Base-by-base conservation (phyloP, 2,888 invertebrate species). In the Lepidocyrtoides sp. region DNA sequence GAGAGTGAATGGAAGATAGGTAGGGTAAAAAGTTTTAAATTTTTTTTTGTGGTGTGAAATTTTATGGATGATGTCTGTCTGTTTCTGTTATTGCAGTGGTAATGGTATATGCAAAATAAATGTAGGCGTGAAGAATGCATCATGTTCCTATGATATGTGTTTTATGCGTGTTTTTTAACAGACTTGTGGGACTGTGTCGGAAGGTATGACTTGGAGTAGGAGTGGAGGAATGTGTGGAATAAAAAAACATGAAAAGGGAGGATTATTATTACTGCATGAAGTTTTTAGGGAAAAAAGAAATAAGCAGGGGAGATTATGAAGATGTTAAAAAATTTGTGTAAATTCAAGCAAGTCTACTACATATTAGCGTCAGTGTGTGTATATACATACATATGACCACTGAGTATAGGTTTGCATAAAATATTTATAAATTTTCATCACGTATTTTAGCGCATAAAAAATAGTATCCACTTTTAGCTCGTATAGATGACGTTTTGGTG, bases 221-320 rank as follows among this genome's bases (percentile, higher is more conserved):
- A 63, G 44, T 60, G 63, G 20, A 41, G 29, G 17, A 63, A 63
- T 32, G 14, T 32, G n/a, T 66, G 29, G 20, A 66, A 79, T 66
- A 41, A 60, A 36, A 36, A 7, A 54, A 77, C 54, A 77, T 26
- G 86, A 77, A 41, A 87, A 63, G n/a, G 77, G 83, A 29, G 48
- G 77, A 77, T 51, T 51, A 77, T 51, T 77, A 77, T 77, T n/a
- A n/a, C n/a, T n/a, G n/a, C n/a, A n/a, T n/a, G n/a, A n/a, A n/a
- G n/a, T n/a, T n/a, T n/a, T n/a, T n/a, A n/a, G n/a, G n/a, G n/a
- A 23, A 44, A 17, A n/a, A 23, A 41, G 26, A 26, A 66, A 10
- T 17, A 32, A 17, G 4, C 36, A 12, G 41, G 44, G 26, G 48
- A 2, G 14, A 66, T 26, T 32, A 7, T 20, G 17, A 32, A 51